phyloP scores from a whole-genome alignment of 2,797 vertebrate genomes.

The Babyrousa celebensis region DNA sequence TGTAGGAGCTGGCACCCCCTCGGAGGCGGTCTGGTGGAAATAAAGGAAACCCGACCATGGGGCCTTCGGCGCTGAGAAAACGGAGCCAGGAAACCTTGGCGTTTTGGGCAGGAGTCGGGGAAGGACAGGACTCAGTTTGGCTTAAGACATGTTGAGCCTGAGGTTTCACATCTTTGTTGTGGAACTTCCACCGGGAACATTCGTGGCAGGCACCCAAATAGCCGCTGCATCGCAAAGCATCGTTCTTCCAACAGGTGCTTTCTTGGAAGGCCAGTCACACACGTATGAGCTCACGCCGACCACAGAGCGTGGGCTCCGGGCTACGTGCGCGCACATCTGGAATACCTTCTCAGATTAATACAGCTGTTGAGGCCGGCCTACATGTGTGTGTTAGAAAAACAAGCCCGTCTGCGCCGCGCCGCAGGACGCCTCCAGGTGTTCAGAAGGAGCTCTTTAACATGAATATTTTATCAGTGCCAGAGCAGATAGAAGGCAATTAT shows the following conservation, averaged over 20 bases:
- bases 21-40: accelerated
- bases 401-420: constrained; percentile 57
- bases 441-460: constrained; percentile 76
- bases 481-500: constrained; percentile 76
- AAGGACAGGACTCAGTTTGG: neutral
- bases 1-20: accelerated
- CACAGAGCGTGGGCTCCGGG: too few relatives aligned
- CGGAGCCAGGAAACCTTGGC: too few relatives aligned
- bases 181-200: neutral
- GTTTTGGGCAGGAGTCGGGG: neutral
- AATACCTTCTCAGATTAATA: neutral
- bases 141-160: neutral
- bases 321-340: neutral
- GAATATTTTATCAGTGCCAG: constrained; percentile 83
- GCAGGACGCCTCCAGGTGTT: constrained; percentile 78
- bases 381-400: constrained; percentile 71
- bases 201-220: neutral
- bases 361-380: constrained; percentile 5
- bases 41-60: neutral
- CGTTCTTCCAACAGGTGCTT: neutral
- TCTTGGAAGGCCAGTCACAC: neutral
- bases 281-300: neutral
- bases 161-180: neutral
- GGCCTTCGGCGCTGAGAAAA: neutral
- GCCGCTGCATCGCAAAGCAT: neutral